A percentile compares a stretch with the other conserved stretches of the same genome.
Evolutionary conservation across 2,888 invertebrate genomes (phyloP).

Genomic region (Drosophila eohydei): DNA sequence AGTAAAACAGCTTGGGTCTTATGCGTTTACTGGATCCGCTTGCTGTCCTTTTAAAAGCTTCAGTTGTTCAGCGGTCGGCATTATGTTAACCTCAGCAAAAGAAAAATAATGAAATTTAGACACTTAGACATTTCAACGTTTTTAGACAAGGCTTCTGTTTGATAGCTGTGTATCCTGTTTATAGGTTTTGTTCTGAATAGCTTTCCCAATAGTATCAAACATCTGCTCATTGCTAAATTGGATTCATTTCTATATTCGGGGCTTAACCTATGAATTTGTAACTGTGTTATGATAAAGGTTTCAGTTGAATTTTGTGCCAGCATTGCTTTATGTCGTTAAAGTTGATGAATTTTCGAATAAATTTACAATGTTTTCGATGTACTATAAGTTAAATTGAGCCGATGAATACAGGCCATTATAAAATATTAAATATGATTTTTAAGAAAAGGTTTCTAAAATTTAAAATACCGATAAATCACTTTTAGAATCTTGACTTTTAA

Average conservation of each 20-base stretch:
- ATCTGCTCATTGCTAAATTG: slow-evolving; percentile 19
- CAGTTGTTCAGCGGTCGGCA: slow-evolving; percentile 32
- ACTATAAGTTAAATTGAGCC: slow-evolving; percentile 12
- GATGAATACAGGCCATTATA: not conserved
- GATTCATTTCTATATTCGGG: slow-evolving; percentile 13
- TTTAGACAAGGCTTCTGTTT: slow-evolving; percentile 6
- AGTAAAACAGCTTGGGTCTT: slow-evolving; percentile 1
- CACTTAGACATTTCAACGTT: slow-evolving; percentile 11
- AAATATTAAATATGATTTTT: not conserved
- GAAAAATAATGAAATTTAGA: not conserved
- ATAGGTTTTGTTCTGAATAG: slow-evolving; percentile 5
- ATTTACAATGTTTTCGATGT: slow-evolving; percentile 3
- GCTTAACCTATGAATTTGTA: slow-evolving; percentile 1
- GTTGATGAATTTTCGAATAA: slow-evolving; percentile 6
- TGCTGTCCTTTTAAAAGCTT: not conserved
- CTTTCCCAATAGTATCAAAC: not conserved
- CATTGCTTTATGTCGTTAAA: slow-evolving; percentile 28
- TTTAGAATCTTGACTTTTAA: slow-evolving; percentile 1
- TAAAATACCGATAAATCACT: too few species aligned
- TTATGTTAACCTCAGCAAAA: slow-evolving; percentile 1
- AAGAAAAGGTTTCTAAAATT: not conserved
- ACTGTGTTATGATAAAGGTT: not conserved
- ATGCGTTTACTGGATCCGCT: slow-evolving; percentile 16
- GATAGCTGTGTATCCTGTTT: slow-evolving; percentile 2
- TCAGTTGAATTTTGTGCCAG: slow-evolving; percentile 8